Percentiles rank a stretch among this genome's conserved stretches.
phyloP scores from a whole-genome alignment of 2,888 invertebrate species.

The Dromius quadrimaculatus region DNA sequence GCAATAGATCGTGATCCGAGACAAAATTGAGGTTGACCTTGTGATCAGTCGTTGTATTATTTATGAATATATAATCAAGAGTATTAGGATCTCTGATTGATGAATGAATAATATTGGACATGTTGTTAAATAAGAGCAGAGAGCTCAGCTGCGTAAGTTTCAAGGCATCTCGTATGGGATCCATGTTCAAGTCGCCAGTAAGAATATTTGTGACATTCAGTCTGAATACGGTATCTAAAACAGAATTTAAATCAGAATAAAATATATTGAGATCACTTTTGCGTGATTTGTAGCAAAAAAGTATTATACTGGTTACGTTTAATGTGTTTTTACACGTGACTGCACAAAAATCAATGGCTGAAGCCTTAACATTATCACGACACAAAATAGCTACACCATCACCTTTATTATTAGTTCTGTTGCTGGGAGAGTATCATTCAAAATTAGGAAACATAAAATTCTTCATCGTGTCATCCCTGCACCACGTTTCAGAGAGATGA shows the following conservation, averaged over 20 bases:
- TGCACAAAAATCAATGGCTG: neutral
- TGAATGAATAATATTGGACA: neutral
- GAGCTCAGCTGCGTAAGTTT: neutral
- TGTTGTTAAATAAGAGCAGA: neutral
- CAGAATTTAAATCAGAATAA: neutral
- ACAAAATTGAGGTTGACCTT: neutral
- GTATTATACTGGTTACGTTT: neutral
- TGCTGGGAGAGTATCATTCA: too few relatives aligned
- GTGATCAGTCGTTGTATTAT: neutral
- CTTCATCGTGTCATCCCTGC: neutral
- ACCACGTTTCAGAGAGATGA: neutral
- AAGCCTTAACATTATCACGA: neutral
- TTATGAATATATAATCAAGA: neutral
- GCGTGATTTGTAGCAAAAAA: neutral
- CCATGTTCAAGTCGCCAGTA: slow-evolving; percentile 1
- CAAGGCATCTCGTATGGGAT: neutral
- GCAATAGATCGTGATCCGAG: neutral
- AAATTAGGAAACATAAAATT: slow-evolving; percentile 2
- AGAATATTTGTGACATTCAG: neutral
- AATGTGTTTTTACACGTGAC: neutral
- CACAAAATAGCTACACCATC: neutral
- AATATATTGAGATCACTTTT: neutral
- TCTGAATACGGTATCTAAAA: neutral
- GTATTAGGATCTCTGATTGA: neutral
- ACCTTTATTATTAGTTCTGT: too few relatives aligned